Conservation (phyloP, 2,113 vertebrate species). For the Callorhinus ursinus region DNA sequence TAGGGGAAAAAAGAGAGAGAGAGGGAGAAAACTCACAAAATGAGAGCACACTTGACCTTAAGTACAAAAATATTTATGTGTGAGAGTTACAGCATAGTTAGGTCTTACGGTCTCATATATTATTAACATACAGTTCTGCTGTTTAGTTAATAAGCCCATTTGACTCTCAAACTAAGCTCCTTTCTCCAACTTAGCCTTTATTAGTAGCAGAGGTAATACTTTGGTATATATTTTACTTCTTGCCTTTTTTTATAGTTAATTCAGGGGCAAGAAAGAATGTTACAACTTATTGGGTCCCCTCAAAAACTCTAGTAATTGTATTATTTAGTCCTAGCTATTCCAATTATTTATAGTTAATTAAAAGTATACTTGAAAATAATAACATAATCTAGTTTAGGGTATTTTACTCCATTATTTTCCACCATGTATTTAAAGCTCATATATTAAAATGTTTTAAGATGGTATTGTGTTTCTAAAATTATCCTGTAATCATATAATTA, state of each 20-base stretch:
- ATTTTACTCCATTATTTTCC: not conserved
- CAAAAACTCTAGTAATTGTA: constrained; percentile 8
- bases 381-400: not conserved
- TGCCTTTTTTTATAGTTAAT: constrained; percentile 47
- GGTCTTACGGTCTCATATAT: not conserved
- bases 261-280: constrained; percentile 6
- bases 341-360: constrained; percentile 23
- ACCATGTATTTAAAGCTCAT: not conserved
- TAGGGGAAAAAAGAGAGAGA: too few relatives aligned
- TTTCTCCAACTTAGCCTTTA: constrained; percentile 3
- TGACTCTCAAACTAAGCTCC: constrained; percentile 28
- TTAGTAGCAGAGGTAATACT: constrained; percentile 38
- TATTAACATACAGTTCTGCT: not conserved
- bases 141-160: not conserved
- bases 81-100: constrained; percentile 20
- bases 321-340: not conserved
- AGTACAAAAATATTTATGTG: constrained; percentile 14
- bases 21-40: too few relatives aligned
- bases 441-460: not conserved
- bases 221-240: constrained; percentile 36
- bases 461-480: not conserved
- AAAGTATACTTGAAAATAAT: constrained; percentile 36
- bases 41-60: not conserved
- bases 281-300: not conserved
- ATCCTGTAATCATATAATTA: not conserved